These are phyloP conservation scores for Neodontobutis hainanensis DNA, from an alignment of 2,113 vertebrate species.

Conservation along the genomic window DNA sequence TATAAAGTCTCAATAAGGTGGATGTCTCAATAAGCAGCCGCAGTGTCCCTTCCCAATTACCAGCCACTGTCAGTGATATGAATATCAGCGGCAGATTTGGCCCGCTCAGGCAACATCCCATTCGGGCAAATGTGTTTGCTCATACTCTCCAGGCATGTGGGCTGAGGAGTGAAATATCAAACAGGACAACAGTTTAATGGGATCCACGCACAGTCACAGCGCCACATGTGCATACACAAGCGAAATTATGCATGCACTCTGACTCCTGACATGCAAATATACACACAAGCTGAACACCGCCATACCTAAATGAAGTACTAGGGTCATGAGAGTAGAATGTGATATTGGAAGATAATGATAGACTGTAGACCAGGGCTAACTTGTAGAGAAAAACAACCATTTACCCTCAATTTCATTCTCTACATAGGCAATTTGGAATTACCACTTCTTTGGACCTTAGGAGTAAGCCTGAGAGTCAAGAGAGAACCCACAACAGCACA, in stretches of 20 bases:
- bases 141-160: conserved; percentile 66
- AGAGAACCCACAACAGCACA: too few species aligned
- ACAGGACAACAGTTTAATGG: conserved; percentile 68
- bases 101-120: conserved; percentile 59
- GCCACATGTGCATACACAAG: background rate
- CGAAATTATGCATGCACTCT: conserved; percentile 15
- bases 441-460: too few species aligned
- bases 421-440: too few species aligned
- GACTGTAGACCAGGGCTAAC: too few species aligned
- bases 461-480: too few species aligned
- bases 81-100: conserved; percentile 56
- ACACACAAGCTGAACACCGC: conserved; percentile 16
- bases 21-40: conserved; percentile 48
- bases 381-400: too few species aligned
- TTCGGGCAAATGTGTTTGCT: conserved; percentile 74
- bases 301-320: conserved; percentile 12
- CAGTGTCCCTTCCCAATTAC: conserved; percentile 48
- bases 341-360: too few species aligned
- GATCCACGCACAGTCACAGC: conserved; percentile 28
- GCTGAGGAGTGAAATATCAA: conserved; percentile 72
- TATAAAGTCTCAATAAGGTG: background rate
- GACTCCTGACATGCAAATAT: conserved; percentile 22
- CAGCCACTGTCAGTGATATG: conserved; percentile 51
- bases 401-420: too few species aligned
- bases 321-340: too few species aligned